These are phyloP conservation scores for Drosophila bocki DNA, from an alignment of 1,140 invertebrate species.

Conservation along the genomic window DNA sequence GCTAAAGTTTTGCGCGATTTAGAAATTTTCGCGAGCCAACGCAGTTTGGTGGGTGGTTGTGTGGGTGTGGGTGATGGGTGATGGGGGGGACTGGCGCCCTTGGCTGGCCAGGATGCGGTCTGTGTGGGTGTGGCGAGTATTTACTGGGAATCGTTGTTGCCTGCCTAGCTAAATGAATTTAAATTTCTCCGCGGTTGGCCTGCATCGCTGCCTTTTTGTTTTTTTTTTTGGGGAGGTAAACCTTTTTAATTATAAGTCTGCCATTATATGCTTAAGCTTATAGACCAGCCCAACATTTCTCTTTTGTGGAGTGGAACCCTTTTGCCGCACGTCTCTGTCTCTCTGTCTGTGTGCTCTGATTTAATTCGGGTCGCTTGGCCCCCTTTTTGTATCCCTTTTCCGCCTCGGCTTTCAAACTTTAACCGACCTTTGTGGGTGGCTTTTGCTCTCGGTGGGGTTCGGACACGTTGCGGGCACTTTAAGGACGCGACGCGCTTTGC, in stretches of 20 bases:
- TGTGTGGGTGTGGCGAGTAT: slow-evolving; percentile 36
- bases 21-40: slow-evolving; percentile 55
- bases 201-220: slow-evolving; percentile 10
- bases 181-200: slow-evolving; percentile 36
- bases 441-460: slow-evolving; percentile 1
- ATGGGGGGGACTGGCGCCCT: not conserved
- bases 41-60: not conserved
- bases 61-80: not conserved
- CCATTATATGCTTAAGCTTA: slow-evolving; percentile 44
- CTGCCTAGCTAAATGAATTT: slow-evolving; percentile 40
- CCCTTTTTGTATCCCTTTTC: slow-evolving; percentile 20
- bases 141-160: slow-evolving; percentile 17
- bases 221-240: slow-evolving; percentile 17
- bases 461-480: slow-evolving; percentile 72
- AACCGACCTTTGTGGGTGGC: slow-evolving; percentile 40
- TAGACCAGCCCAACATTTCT: slow-evolving; percentile 4
- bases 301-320: not conserved
- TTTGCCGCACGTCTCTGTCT: slow-evolving; percentile 32
- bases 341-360: slow-evolving; percentile 54
- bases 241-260: slow-evolving; percentile 47
- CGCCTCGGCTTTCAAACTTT: slow-evolving; percentile 21
- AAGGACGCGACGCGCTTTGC: slow-evolving; percentile 69
- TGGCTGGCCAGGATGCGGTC: slow-evolving; percentile 26
- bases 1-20: slow-evolving; percentile 76
- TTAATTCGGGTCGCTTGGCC: slow-evolving; percentile 49